phyloP scores from a whole-genome alignment of 2,888 invertebrate genomes.

The Epicampocera succincta region DNA sequence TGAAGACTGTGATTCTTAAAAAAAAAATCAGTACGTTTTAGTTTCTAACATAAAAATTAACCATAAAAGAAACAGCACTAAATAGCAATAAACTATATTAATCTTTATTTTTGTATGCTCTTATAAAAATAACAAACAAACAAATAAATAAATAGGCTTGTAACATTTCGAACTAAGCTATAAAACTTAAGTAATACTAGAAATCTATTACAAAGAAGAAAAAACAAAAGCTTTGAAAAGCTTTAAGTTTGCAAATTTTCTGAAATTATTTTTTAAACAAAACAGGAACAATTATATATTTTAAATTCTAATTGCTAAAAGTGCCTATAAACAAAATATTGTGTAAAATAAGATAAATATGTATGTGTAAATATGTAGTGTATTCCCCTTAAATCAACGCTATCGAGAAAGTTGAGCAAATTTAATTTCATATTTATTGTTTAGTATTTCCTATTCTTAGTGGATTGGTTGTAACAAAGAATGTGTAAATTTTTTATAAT shows the following conservation, averaged over 20 bases:
- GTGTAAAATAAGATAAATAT: constrained; percentile 47
- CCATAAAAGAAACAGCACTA: constrained; percentile 3
- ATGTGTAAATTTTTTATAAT: constrained; percentile 19
- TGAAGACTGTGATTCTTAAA: constrained; percentile 56
- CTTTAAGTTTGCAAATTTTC: constrained; percentile 20
- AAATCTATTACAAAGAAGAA: background rate
- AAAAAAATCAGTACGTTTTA: constrained; percentile 36
- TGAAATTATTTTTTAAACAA: constrained; percentile 20
- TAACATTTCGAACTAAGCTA: constrained; percentile 45
- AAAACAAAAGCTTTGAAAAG: constrained; percentile 17
- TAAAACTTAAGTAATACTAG: constrained; percentile 16
- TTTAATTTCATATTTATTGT: background rate
- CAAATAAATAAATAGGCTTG: too few species aligned
- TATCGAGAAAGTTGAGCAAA: background rate
- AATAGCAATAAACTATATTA: constrained; percentile 38
- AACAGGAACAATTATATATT: constrained; percentile 6
- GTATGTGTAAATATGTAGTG: constrained; percentile 41
- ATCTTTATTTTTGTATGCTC: constrained; percentile 12
- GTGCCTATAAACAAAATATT: constrained; percentile 62
- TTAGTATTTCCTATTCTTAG: background rate
- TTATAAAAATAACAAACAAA: constrained; percentile 16
- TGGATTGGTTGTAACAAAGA: constrained; percentile 53
- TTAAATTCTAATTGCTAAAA: constrained; percentile 66
- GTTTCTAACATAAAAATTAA: constrained; percentile 3
- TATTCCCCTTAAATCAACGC: background rate